Base-by-base conservation (phyloP, 2,888 invertebrate species). In the Drosophila histrio region DNA sequence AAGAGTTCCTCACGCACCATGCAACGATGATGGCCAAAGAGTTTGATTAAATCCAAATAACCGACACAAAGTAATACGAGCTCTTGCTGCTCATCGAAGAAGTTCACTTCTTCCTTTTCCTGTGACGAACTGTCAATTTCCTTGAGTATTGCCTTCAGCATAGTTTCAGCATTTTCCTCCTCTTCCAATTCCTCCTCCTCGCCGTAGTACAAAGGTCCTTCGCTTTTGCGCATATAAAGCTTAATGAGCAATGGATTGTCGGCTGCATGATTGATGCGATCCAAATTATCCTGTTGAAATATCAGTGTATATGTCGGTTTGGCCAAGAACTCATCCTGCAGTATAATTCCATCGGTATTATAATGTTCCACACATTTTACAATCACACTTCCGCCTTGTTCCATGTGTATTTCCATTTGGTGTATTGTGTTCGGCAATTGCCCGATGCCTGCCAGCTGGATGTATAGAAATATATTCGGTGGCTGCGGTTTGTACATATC, bases 251-350 rank as follows among this genome's bases (percentile, higher is more conserved):
- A 38, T 0, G 89, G 89, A 77, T 80, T 77, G 50, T 89, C 81
- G 21, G 75, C 74, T 2, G 87, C 77, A 6, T 77, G 72, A 60
- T 88, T 88, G 19, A 89, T 64, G 39, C 87, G 73, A 15, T 89
- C 85, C 19, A 90, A 46, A 34, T 78, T 83, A 44, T 90, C 90
- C 60, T 90, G 90, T 44, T 87, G 79, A 24, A 90, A 73, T 24
- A 85, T 82, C 5, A 90, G 38, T 7, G 87, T 87, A 39, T 72
- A 90, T 4, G 89, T 88, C 3, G 90, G 90, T 28, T 70, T 79
- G 0, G 24, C 1, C 3, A 39, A 0, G 11, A 89, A 85, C 44
- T 86, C 70, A 0, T 70, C 34, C 15, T 89, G 63, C 3, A 53
- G 9, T 17, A 89, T 84, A 19, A 79, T 77, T 0, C 72, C 77